phyloP scores from a whole-genome alignment of 2,888 invertebrate genomes.

The Plagiodera versicolora region DNA sequence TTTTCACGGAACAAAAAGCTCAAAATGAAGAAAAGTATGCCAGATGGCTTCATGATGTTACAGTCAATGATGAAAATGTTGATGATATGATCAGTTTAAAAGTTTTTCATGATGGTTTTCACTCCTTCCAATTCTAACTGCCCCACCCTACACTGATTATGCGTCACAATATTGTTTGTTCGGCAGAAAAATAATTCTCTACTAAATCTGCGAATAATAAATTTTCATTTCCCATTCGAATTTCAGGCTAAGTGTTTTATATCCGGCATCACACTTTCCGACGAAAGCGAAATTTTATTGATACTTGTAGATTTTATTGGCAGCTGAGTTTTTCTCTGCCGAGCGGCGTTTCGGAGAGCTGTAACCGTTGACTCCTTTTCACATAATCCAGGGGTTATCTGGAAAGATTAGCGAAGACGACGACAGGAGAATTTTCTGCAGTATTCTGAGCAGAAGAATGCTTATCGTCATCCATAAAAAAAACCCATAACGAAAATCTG shows the following conservation, averaged over 20 bases:
- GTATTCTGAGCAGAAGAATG: background rate
- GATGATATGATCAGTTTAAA: too few relatives aligned
- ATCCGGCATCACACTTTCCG: slow-evolving; percentile 16
- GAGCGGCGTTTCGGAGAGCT: background rate
- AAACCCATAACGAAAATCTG: slow-evolving; percentile 24
- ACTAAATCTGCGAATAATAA: slow-evolving; percentile 5
- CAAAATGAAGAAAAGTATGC: too few relatives aligned
- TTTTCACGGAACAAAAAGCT: too few relatives aligned
- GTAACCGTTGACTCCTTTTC: background rate
- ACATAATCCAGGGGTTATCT: background rate
- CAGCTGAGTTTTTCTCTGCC: slow-evolving; percentile 9
- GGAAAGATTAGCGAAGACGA: background rate
- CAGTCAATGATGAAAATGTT: too few relatives aligned
- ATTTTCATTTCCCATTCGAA: slow-evolving; percentile 23
- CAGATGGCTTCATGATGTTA: too few relatives aligned
- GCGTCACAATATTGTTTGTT: background rate
- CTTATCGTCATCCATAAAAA: slow-evolving; percentile 19
- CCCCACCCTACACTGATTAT: too few relatives aligned
- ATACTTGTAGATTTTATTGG: slow-evolving; percentile 29
- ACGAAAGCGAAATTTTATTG: slow-evolving; percentile 28
- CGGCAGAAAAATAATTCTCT: background rate
- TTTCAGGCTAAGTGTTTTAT: slow-evolving; percentile 24
- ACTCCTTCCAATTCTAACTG: too few relatives aligned
- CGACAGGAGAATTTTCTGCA: background rate
- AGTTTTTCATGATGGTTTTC: too few relatives aligned